Base-by-base conservation (phyloP, 2,797 vertebrate genomes). In the Hapalemur alaotrensis region DNA sequence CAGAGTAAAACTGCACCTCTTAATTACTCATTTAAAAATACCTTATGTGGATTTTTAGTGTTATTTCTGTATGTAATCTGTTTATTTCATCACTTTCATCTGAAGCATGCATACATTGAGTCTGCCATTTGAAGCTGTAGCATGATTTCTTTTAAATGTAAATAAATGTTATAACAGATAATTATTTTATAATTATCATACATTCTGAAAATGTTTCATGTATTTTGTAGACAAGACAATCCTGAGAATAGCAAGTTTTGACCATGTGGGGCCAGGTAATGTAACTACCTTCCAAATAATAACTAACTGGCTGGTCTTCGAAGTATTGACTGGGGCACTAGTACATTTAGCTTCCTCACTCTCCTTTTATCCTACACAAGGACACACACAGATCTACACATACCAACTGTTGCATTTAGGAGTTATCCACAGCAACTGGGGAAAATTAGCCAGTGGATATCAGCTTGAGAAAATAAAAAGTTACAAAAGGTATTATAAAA, bases 1-100 rank as follows among this genome's bases (percentile, higher is more conserved):
- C 35, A 25, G n/a, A 80, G 46, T 20, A 46, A 72, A 83, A 67
- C 28, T 30, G 38, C 4, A 67, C 35, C 67, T 57, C 59, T 91
- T 90, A 82, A 86, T 75, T 69, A 72, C 28, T 82, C 48, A 22
- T 35, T 75, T 90, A 13, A 86, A 95, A 79, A 79, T 52, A 15
- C 2, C 50, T 95, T 69, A 10, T 14, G 32, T 50, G 48, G 35
- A 75, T 48, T 76, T 70, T 65, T 12, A 7, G 46, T 28, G 20
- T 78, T 73, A 32, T 73, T 84, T 91, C 20, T 75, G 41, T 41
- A 5, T 59, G 7, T 38, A 38, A 76, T 69, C 28, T 54, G 10
- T 70, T 54, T 76, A 65, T 72, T 7, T 35, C 25, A 57, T 57
- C 23, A 30, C 43, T 9, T 61, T 41, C 43, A 23, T 48, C 43